These are phyloP conservation scores for Rana temporaria DNA, from an alignment of 2,113 vertebrate genomes.

Conservation along the genomic window DNA sequence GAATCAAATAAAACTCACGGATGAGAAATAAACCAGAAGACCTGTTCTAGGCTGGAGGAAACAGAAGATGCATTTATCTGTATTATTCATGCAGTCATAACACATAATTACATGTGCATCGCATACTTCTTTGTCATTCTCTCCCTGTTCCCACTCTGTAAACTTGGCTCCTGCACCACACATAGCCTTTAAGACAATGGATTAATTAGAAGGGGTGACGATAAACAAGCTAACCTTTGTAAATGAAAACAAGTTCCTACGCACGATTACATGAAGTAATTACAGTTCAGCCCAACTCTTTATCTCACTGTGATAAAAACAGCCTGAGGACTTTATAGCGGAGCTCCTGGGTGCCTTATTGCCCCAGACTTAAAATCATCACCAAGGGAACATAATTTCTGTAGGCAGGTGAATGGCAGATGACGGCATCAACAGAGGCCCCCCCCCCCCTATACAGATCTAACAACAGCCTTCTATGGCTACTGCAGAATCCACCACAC, in stretches of 20 bases:
- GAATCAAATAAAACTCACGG: background rate
- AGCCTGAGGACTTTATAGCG: background rate
- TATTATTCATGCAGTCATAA: background rate
- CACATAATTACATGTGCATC: background rate
- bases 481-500: background rate
- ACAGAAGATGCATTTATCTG: background rate
- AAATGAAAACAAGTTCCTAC: background rate
- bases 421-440: background rate
- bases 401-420: background rate
- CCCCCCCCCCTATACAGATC: background rate
- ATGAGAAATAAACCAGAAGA: background rate
- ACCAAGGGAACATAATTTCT: background rate
- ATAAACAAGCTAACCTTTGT: conserved; percentile 1
- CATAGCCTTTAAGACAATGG: background rate
- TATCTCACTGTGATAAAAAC: conserved; percentile 3
- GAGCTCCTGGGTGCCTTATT: background rate
- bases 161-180: background rate
- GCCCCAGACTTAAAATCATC: background rate
- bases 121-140: background rate
- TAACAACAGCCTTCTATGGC: background rate
- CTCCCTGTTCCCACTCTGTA: background rate
- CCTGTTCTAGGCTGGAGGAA: background rate
- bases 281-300: background rate
- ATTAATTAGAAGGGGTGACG: background rate
- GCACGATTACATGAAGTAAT: conserved; percentile 9